These are phyloP conservation scores for Prosopocoilus inquinatus DNA, from an alignment of 2,888 invertebrate species.

Conservation along the genomic window DNA sequence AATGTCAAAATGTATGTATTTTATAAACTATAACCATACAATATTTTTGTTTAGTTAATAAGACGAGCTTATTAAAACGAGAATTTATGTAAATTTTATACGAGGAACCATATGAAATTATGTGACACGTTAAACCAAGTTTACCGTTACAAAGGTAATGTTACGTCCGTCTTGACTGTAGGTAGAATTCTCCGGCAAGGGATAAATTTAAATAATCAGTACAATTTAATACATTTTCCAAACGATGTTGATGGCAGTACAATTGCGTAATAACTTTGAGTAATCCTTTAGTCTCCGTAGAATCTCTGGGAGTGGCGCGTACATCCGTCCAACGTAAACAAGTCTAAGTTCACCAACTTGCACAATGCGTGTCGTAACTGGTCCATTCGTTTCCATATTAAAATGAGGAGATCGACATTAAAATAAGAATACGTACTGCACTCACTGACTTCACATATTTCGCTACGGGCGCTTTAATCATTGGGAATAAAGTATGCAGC, in stretches of 20 bases:
- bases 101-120: too few relatives aligned
- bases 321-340: conserved; percentile 20
- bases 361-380: neutral
- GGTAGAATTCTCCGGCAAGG: neutral
- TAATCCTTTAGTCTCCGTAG: conserved; percentile 31
- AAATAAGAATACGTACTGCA: conserved; percentile 27
- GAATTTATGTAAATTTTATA: too few relatives aligned
- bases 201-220: conserved; percentile 23
- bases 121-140: too few relatives aligned
- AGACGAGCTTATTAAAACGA: too few relatives aligned
- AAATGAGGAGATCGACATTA: conserved; percentile 29
- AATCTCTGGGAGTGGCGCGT: conserved; percentile 30
- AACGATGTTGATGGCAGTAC: conserved; percentile 30
- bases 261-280: conserved; percentile 33
- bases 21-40: too few relatives aligned
- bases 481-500: conserved; percentile 20
- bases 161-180: too few relatives aligned
- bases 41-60: too few relatives aligned
- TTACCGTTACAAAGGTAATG: too few relatives aligned
- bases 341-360: conserved; percentile 3
- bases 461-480: conserved; percentile 22
- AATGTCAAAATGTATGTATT: too few relatives aligned
- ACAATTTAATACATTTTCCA: conserved; percentile 23
- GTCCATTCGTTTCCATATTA: conserved; percentile 22
- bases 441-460: conserved; percentile 30